Percentiles rank a stretch among this genome's conserved stretches.
Evolutionary conservation across 2,888 invertebrate genomes (phyloP).

Genomic region (Diadromus collaris): DNA sequence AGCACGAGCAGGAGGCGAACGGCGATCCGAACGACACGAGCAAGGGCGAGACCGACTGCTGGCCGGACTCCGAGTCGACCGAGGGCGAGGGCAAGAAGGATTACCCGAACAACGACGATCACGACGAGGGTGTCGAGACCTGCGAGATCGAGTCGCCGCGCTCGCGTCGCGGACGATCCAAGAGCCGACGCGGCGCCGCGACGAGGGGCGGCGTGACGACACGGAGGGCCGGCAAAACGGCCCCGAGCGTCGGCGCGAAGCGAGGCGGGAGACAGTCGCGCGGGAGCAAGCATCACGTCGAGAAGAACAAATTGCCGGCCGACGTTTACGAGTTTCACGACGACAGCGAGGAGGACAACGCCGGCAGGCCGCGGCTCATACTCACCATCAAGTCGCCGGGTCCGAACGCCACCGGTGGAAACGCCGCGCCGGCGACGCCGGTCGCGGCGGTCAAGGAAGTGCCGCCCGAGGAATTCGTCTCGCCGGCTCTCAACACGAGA

Average conservation of each 20-base stretch:
- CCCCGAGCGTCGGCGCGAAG: constrained; percentile 63
- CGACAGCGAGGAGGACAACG: constrained; percentile 89
- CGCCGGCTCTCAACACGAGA: constrained; percentile 86
- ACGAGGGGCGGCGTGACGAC: constrained; percentile 82
- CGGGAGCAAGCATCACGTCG: constrained; percentile 78
- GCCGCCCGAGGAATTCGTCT: constrained; percentile 84
- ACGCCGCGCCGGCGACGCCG: constrained; percentile 78
- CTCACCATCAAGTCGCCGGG: constrained; percentile 90
- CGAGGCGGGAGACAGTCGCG: constrained; percentile 80
- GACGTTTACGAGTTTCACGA: constrained; percentile 96
- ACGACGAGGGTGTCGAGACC: constrained; percentile 78
- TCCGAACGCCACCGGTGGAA: constrained; percentile 74
- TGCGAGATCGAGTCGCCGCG: constrained; percentile 74
- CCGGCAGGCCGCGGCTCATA: constrained; percentile 87
- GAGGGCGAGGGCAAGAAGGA: constrained; percentile 71
- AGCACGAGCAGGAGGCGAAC: constrained; percentile 68
- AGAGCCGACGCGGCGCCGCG: constrained; percentile 73
- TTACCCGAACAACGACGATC: constrained; percentile 72
- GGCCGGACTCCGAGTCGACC: constrained; percentile 72
- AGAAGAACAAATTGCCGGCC: constrained; percentile 83
- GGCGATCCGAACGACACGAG: constrained; percentile 68
- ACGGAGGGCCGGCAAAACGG: constrained; percentile 81
- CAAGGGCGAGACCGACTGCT: constrained; percentile 73
- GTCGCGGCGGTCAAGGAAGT: constrained; percentile 81
- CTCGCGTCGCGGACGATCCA: constrained; percentile 78